A percentile compares a stretch with the other conserved stretches of the same genome.
Evolutionary conservation across 1,140 invertebrate species (phyloP).

Genomic region (Conopomorpha cramerella): DNA sequence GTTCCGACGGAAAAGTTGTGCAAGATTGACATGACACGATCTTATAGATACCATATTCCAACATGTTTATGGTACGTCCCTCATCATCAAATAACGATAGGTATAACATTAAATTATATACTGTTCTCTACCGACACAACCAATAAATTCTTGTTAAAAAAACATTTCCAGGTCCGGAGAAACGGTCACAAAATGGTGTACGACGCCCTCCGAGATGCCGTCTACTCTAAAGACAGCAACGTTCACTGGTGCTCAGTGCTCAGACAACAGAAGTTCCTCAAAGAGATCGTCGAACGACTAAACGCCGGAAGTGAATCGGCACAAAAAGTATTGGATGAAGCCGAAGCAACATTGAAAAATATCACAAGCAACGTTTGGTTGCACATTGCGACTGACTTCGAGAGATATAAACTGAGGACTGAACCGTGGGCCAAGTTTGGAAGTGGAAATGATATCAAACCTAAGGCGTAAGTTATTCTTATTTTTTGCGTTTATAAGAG

Average conservation of each 20-base stretch:
- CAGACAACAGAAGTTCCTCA: constrained; percentile 78
- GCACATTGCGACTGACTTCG: constrained; percentile 75
- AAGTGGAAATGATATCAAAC: constrained; percentile 19
- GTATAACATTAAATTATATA: too few relatives aligned
- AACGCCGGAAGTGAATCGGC: constrained; percentile 56
- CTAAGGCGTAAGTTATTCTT: constrained; percentile 20
- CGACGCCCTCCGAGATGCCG: constrained; percentile 29
- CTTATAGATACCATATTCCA: too few relatives aligned
- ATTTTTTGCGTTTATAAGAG: too few relatives aligned
- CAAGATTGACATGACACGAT: too few relatives aligned
- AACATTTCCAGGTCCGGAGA: constrained; percentile 32
- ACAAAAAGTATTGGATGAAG: constrained; percentile 62
- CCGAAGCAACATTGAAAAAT: constrained; percentile 64
- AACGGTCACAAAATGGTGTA: constrained; percentile 43
- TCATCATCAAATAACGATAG: too few relatives aligned
- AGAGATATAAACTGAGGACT: constrained; percentile 54
- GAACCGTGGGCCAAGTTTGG: constrained; percentile 62
- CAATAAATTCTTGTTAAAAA: too few relatives aligned
- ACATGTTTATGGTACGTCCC: too few relatives aligned
- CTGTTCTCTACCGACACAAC: too few relatives aligned
- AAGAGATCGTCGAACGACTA: constrained; percentile 65
- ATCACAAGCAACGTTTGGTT: constrained; percentile 68
- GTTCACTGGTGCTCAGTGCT: constrained; percentile 70
- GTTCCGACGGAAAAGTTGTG: too few relatives aligned
- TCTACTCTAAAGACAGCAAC: constrained; percentile 71